Base-by-base conservation (phyloP, 2,888 invertebrate genomes). In the Euclidia mi region DNA sequence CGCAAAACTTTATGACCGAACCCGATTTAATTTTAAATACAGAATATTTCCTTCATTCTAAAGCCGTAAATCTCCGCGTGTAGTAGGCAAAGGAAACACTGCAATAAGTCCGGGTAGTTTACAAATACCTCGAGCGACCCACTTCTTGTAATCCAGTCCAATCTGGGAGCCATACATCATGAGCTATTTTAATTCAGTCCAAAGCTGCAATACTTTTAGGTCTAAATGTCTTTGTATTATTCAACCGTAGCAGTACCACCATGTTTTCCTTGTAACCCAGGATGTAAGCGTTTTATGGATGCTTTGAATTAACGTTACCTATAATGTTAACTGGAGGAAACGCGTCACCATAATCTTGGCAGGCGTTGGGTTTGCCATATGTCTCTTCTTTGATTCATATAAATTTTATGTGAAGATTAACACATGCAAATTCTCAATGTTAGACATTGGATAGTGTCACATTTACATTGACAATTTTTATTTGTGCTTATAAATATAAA, bases 91-190 rank as follows among this genome's bases (percentile, higher is more conserved):
- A 43, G 46, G 40, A 60, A 65, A 48, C 47, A 37, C 12, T 50
- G 44, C 41, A 57, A 56, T 58, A 56, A 64, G 44, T 71, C 52
- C 60, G 25, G 3, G 35, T 32, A 53, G 61, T 68, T 68, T 58
- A 71, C 50, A 56, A 67, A 72, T 71, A 61, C 32, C 34, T 41
- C 17, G n/a, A 18, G 47, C 20, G 64, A 56, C 61, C 65, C 53
- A 71, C 44, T 58, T 70, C 45, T 11, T 42, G 20, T 59, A 63
- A 71, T 66, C 56, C 56, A 56, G 43, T 32, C 31, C 43, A 56
- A 56, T 43, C 59, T 58, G n/a, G 20, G 35, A 51, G 18, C 42
- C 45, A 56, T 66, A 56, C 42, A 53, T 71, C 40, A 17, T 32
- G 40, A 31, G 51, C 32, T 71, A 67, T 66, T 58, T 62, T 58